Conservation (phyloP, 2,113 vertebrate genomes). For the Carassius auratus region DNA sequence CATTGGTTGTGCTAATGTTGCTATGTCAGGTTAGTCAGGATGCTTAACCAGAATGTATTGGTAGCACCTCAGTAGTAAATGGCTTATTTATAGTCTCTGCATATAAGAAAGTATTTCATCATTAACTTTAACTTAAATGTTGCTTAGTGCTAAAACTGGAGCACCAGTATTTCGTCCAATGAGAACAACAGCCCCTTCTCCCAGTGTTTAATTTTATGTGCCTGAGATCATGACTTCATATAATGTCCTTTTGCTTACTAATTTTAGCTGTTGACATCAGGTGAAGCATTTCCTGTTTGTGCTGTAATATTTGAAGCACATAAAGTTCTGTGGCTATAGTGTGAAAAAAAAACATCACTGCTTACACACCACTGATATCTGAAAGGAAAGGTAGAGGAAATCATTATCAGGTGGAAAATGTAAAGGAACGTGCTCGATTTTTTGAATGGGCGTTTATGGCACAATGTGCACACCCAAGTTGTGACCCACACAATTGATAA, state of each 20-base stretch:
- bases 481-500: conserved; percentile 44
- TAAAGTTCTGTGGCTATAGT: background rate
- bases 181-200: conserved; percentile 1
- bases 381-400: conserved; percentile 46
- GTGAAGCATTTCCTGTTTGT: conserved; percentile 4
- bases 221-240: background rate
- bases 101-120: background rate
- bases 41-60: background rate
- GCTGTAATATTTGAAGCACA: conserved; percentile 1
- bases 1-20: conserved; percentile 11
- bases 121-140: background rate
- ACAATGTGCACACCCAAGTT: conserved; percentile 13
- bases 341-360: background rate
- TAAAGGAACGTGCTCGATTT: conserved; percentile 40
- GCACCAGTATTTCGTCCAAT: background rate
- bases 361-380: conserved; percentile 18
- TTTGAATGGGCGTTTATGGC: background rate
- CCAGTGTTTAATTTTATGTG: background rate
- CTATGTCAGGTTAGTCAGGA: background rate
- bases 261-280: background rate
- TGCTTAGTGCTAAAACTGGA: background rate
- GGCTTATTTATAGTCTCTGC: background rate
- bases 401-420: conserved; percentile 40
- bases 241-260: background rate
- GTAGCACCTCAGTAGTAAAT: background rate